These are phyloP conservation scores for Sinocyclocheilus rhinocerous DNA, from an alignment of 2,113 vertebrate species.

Conservation along the genomic window DNA sequence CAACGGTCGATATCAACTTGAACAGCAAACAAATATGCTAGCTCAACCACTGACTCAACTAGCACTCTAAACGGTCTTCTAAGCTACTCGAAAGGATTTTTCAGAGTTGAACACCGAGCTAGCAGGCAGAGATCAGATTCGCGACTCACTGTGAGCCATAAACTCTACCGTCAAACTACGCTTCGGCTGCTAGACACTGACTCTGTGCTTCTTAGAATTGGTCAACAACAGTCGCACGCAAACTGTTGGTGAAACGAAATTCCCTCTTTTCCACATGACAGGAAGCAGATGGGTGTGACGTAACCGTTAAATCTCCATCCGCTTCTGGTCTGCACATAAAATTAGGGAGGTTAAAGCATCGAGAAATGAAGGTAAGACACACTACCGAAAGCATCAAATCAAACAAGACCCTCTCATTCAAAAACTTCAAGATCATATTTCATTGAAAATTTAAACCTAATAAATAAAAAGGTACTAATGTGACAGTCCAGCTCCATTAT, in stretches of 20 bases:
- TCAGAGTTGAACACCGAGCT: slow-evolving; percentile 10
- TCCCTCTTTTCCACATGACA: slow-evolving; percentile 4
- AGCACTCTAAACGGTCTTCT: slow-evolving; percentile 29
- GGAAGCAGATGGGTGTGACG: slow-evolving; percentile 5
- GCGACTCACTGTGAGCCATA: slow-evolving; percentile 52
- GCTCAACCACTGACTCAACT: slow-evolving; percentile 31
- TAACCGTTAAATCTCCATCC: not conserved
- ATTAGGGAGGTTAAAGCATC: slow-evolving; percentile 22
- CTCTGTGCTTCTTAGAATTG: slow-evolving; percentile 3
- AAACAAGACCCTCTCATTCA: slow-evolving; percentile 10
- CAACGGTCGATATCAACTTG: slow-evolving; percentile 24
- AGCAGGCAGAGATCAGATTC: slow-evolving; percentile 30
- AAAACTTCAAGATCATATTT: slow-evolving; percentile 34
- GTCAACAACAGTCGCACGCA: not conserved
- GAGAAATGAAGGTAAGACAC: not conserved
- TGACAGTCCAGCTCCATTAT: slow-evolving; percentile 30
- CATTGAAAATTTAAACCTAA: slow-evolving; percentile 44
- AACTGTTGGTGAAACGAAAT: not conserved
- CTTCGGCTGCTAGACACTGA: slow-evolving; percentile 22
- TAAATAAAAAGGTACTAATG: slow-evolving; percentile 50
- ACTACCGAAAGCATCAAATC: slow-evolving; percentile 20
- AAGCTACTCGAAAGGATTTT: not conserved
- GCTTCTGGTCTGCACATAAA: slow-evolving; percentile 23
- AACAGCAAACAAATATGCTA: slow-evolving; percentile 41
- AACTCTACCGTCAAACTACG: slow-evolving; percentile 17